These are phyloP conservation scores for Fragum fragum DNA, from an alignment of 2,888 invertebrate species.

Conservation along the genomic window DNA sequence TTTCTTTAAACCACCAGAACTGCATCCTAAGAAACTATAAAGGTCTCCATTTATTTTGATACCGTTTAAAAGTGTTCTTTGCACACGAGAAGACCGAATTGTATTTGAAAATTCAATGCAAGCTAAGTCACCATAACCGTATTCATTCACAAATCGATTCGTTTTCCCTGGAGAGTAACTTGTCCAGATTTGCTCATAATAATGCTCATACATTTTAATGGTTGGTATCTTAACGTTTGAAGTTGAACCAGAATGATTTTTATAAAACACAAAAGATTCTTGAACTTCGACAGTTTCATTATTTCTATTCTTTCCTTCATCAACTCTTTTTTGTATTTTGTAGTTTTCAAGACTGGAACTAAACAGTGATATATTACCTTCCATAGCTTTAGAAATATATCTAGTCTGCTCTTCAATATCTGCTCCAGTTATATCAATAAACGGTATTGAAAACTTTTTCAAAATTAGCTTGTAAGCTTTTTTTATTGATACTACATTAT, in stretches of 20 bases:
- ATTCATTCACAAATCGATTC: constrained; percentile 48
- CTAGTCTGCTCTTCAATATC: constrained; percentile 1
- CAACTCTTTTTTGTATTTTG: constrained; percentile 19
- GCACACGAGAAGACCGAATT: constrained; percentile 48
- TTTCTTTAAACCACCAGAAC: constrained; percentile 52
- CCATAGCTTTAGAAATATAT: constrained; percentile 17
- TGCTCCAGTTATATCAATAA: constrained; percentile 23
- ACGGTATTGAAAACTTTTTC: constrained; percentile 27
- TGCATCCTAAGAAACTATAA: constrained; percentile 60
- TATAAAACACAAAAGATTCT: constrained; percentile 39
- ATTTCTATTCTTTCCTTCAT: background rate
- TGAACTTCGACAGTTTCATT: background rate
- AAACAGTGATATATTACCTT: constrained; percentile 33
- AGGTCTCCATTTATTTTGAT: constrained; percentile 48
- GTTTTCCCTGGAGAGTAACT: constrained; percentile 32
- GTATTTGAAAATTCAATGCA: constrained; percentile 49
- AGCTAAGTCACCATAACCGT: constrained; percentile 40
- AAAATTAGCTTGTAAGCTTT: constrained; percentile 21
- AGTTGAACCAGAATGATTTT: background rate
- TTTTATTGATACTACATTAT: constrained; percentile 21
- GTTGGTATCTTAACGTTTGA: constrained; percentile 46
- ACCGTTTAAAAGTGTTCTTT: constrained; percentile 44
- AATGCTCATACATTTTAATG: constrained; percentile 41
- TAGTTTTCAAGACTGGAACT: constrained; percentile 18
- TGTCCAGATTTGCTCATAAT: constrained; percentile 50